phyloP scores from a whole-genome alignment of 2,113 vertebrate species.

The Sphaerodactylus townsendi region DNA sequence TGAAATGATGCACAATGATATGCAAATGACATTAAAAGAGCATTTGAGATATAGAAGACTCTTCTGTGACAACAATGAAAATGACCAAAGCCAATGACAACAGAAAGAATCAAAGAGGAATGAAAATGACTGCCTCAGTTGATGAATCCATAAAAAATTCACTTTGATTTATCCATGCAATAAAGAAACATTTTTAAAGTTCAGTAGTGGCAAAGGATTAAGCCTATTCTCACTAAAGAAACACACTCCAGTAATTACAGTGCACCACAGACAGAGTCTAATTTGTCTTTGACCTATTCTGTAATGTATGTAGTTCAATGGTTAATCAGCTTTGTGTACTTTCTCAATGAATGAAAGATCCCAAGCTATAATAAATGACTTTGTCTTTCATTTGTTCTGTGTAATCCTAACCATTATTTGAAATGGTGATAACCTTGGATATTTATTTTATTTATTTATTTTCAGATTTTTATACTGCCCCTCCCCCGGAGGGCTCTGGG shows the following conservation, averaged over 20 bases:
- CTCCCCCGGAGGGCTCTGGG: too few relatives aligned
- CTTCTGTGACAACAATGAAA: too few relatives aligned
- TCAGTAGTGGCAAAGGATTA: background rate
- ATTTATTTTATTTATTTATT: too few relatives aligned
- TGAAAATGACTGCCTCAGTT: too few relatives aligned
- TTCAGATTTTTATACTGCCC: too few relatives aligned
- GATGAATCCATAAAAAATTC: too few relatives aligned
- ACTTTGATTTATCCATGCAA: background rate
- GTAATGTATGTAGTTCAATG: background rate
- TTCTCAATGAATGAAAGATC: constrained; percentile 30
- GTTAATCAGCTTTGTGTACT: constrained; percentile 4
- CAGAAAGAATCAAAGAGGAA: too few relatives aligned
- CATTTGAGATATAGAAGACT: too few relatives aligned
- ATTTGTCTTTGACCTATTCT: background rate
- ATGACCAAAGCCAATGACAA: too few relatives aligned
- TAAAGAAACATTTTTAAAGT: background rate
- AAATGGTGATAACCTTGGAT: background rate
- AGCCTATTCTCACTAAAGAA: background rate
- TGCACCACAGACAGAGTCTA: background rate
- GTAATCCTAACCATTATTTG: background rate
- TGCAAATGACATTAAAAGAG: too few relatives aligned
- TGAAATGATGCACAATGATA: too few relatives aligned
- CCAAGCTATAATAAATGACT: constrained; percentile 8
- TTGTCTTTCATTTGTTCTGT: background rate
- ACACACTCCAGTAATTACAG: background rate